A percentile compares a stretch with the other conserved stretches of the same genome.
These are phyloP conservation scores for Dolichoris vasculosae DNA, from an alignment of 1,140 invertebrate genomes.

Conservation along the genomic window DNA sequence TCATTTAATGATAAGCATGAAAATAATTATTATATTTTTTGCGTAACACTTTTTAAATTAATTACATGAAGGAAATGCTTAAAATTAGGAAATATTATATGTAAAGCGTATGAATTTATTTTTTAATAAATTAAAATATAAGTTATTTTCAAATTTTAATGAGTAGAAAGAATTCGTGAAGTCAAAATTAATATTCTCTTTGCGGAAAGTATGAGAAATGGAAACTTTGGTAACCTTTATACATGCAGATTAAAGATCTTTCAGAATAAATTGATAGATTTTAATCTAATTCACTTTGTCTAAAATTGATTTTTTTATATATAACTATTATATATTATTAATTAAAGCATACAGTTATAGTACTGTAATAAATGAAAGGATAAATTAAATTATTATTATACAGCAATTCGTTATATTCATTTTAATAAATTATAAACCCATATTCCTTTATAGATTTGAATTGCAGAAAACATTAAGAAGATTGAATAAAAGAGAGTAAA, in stretches of 20 bases:
- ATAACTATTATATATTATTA: not conserved
- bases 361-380: too few species aligned
- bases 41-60: too few species aligned
- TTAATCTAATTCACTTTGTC: constrained; percentile 9
- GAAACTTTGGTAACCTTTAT: not conserved
- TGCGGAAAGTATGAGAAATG: not conserved
- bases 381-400: too few species aligned
- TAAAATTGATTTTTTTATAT: not conserved
- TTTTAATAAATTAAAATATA: not conserved
- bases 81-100: too few species aligned
- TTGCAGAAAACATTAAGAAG: too few species aligned
- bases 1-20: too few species aligned
- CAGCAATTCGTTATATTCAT: too few species aligned
- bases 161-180: not conserved
- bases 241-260: constrained; percentile 13
- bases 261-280: constrained; percentile 11
- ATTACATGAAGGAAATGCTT: too few species aligned
- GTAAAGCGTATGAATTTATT: not conserved
- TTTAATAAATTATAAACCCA: too few species aligned
- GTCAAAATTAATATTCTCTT: not conserved
- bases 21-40: too few species aligned
- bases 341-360: not conserved
- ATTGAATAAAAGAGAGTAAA: too few species aligned
- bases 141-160: not conserved
- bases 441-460: too few species aligned